Evolutionary conservation across 2,888 invertebrate genomes (phyloP).

Genomic region (Dryadula phaetusa): DNA sequence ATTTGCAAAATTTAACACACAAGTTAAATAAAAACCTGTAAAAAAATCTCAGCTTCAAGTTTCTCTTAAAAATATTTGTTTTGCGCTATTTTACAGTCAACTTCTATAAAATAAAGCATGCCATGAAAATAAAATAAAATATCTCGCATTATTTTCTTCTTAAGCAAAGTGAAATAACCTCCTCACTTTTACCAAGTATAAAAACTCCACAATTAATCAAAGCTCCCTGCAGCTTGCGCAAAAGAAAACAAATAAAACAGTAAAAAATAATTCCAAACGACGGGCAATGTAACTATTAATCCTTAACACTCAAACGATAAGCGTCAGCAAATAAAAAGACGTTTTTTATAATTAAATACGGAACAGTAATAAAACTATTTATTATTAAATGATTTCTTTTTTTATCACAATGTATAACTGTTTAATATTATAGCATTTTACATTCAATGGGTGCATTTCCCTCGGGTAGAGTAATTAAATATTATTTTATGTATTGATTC

Average conservation of each 20-base stretch:
- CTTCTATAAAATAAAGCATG: no score
- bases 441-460: slow-evolving; percentile 34
- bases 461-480: slow-evolving; percentile 15
- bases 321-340: slow-evolving; percentile 42
- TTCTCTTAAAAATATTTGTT: no score
- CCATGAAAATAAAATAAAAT: no score
- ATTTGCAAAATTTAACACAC: no score
- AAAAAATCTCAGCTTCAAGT: no score
- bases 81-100: no score
- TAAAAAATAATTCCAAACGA: slow-evolving; percentile 41
- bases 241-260: not conserved
- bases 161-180: no score
- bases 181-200: no score
- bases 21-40: no score
- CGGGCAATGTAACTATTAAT: slow-evolving; percentile 49
- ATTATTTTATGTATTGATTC: not conserved
- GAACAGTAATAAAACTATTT: slow-evolving; percentile 29
- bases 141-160: no score
- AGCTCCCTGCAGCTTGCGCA: no score
- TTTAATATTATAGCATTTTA: slow-evolving; percentile 3
- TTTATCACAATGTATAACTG: slow-evolving; percentile 23
- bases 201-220: no score
- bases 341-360: slow-evolving; percentile 39
- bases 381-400: slow-evolving; percentile 19
- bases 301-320: slow-evolving; percentile 40